Percentiles rank a stretch among this genome's conserved stretches.
phyloP scores from a whole-genome alignment of 2,113 vertebrate genomes.

The Heloderma charlesbogerti region DNA sequence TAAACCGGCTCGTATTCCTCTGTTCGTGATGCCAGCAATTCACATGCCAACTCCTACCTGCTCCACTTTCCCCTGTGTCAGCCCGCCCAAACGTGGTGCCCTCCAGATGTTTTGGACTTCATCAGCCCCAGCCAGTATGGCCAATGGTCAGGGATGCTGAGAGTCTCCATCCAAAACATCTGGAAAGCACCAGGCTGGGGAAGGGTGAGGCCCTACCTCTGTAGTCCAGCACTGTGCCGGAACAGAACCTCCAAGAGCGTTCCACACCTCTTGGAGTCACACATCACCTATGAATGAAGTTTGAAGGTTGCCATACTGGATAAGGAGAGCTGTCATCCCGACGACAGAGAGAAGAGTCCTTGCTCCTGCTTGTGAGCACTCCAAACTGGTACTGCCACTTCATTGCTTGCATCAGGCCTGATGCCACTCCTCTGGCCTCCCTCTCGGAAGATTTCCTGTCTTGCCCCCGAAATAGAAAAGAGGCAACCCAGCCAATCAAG shows the following conservation, averaged over 20 bases:
- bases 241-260: neutral
- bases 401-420: constrained; percentile 14
- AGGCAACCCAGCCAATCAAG: neutral
- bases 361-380: neutral
- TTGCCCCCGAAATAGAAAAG: constrained; percentile 32
- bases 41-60: too few relatives aligned
- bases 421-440: neutral
- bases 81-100: too few relatives aligned
- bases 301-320: constrained; percentile 63
- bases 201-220: too few relatives aligned
- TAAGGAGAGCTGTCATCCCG: constrained; percentile 60
- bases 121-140: too few relatives aligned
- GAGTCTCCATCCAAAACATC: too few relatives aligned
- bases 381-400: neutral
- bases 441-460: constrained; percentile 12
- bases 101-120: too few relatives aligned
- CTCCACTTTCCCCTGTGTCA: too few relatives aligned
- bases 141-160: too few relatives aligned
- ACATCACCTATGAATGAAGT: neutral
- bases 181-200: too few relatives aligned
- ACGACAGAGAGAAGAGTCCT: neutral
- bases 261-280: neutral
- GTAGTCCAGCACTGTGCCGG: neutral
- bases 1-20: neutral
- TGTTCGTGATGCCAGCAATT: too few relatives aligned